Conservation (phyloP, 1,140 invertebrate genomes). For the Drosophila sp. region DNA sequence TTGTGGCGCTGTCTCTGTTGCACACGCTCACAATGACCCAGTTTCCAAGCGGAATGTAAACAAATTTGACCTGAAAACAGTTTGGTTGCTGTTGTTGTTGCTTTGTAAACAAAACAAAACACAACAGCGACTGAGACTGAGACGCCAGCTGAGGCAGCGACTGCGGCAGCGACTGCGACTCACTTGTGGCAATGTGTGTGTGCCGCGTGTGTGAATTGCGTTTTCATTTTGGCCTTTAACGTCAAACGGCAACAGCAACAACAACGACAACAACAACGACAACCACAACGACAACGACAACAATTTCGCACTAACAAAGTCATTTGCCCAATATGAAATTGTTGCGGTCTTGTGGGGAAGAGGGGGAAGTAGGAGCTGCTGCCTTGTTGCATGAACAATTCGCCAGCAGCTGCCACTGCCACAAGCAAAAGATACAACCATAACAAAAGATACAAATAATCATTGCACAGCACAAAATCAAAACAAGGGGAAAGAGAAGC, state of each 20-base stretch:
- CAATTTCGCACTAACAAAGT: conserved; percentile 64
- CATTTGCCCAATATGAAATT: conserved; percentile 63
- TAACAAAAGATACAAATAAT: conserved; percentile 45
- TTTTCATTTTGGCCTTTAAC: conserved; percentile 64
- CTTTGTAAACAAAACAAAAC: conserved; percentile 82
- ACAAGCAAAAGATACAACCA: conserved; percentile 20
- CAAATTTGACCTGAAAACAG: conserved; percentile 81
- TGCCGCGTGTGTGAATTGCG: conserved; percentile 49
- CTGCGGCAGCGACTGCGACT: conserved; percentile 49
- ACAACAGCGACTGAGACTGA: conserved; percentile 46
- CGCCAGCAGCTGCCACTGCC: conserved; percentile 40
- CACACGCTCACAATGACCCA: conserved; percentile 76
- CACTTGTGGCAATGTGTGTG: conserved; percentile 28
- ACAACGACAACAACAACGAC: conserved; percentile 12
- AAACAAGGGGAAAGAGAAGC: conserved; percentile 8
- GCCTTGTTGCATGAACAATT: conserved; percentile 49
- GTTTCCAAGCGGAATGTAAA: conserved; percentile 82
- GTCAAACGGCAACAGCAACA: conserved; percentile 41
- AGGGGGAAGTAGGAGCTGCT: neutral
- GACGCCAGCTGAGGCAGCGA: conserved; percentile 36
- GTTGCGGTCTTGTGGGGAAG: conserved; percentile 39
- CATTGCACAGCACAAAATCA: conserved; percentile 41
- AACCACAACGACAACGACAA: conserved; percentile 25
- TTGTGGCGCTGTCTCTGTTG: conserved; percentile 56
- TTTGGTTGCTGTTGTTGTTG: conserved; percentile 50